Evolutionary conservation across 2,113 vertebrate species (phyloP), one percentile per base, ranked within the genome.

Genomic region (Notiomystis cincta): DNA sequence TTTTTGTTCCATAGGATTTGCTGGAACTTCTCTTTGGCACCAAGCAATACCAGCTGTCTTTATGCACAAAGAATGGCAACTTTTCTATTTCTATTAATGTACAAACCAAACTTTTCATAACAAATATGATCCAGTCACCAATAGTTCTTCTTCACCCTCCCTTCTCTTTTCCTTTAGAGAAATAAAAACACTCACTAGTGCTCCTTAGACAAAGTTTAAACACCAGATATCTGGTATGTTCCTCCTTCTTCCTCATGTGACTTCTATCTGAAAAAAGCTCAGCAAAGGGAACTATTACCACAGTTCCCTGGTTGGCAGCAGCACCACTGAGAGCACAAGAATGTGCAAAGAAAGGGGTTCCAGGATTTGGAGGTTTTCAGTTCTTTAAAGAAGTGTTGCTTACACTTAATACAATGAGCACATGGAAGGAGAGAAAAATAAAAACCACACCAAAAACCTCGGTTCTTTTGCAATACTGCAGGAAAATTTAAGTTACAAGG

Each of bases 21-120:
- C 47, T 92, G 60, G 62, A 83, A 88, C 23, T 61, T 64, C 73
- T 82, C 47, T 28, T 62, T 87, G 76, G 89, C 92, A 87, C 31
- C n/a, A 33, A 69, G 40, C 37, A 57, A 10, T 7, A 94, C 66
- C 78, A 80, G 50, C 84, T 93, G 84, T 57, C 76, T 93, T 69
- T 51, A 82, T 70, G 45, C 58, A 61, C 58, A 94, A 94, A 45
- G 45, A 91, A 48, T 77, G 33, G 87, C 66, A 87, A 27, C 42
- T 93, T 87, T 37, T 64, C 24, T 35, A 66, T 45, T 92, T 87
- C 86, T 83, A 57, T 82, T 78, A 66, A 77, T 28, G 53, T 6
- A 90, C 6, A 90, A 87, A 57, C 15, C 73, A 89, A 96, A 82
- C 19, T 31, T 81, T 90, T 66, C 33, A 50, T 75, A 95, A 65